A percentile compares a stretch with the other conserved stretches of the same genome.
Evolutionary conservation across 2,797 vertebrate species (phyloP).

Genomic region (Sardinella longiceps): DNA sequence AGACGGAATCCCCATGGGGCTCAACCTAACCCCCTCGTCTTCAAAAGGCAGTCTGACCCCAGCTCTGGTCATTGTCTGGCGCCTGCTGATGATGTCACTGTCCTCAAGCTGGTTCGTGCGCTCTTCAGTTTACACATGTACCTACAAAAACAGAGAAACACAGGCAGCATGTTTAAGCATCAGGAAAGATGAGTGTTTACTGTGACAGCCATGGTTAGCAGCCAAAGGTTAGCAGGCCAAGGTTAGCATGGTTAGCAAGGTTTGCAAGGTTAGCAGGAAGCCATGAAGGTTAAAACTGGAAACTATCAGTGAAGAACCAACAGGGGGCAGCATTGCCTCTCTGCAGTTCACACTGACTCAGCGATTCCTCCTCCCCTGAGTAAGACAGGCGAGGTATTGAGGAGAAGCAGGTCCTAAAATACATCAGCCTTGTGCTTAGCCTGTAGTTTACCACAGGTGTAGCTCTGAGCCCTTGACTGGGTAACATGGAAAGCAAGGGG

Average conservation of each 20-base stretch:
- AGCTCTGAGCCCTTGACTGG: not conserved
- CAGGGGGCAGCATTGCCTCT: constrained; percentile 32
- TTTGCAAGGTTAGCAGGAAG: not conserved
- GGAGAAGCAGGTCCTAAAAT: not conserved
- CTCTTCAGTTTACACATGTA: not conserved
- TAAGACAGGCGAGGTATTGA: not conserved
- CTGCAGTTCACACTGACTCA: not conserved
- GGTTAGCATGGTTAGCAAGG: too few relatives aligned
- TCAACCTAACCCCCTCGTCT: constrained; percentile 33
- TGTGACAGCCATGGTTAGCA: too few relatives aligned
- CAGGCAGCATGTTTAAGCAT: not conserved
- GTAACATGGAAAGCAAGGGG: not conserved
- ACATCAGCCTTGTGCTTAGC: not conserved
- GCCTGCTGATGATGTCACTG: constrained; percentile 55
- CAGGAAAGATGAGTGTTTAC: not conserved
- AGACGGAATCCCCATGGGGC: constrained; percentile 39
- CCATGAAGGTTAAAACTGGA: not conserved
- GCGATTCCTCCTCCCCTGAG: not conserved
- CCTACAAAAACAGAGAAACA: not conserved
- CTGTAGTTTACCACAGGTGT: not conserved
- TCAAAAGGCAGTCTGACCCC: constrained; percentile 22
- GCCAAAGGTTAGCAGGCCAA: constrained; percentile 7
- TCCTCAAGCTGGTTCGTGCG: not conserved
- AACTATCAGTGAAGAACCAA: not conserved
- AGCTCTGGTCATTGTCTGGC: constrained; percentile 24